Evolutionary conservation across 1,140 invertebrate genomes (phyloP), one percentile per base, ranked within the genome.

Genomic region (Doryteuthis pealeii): DNA sequence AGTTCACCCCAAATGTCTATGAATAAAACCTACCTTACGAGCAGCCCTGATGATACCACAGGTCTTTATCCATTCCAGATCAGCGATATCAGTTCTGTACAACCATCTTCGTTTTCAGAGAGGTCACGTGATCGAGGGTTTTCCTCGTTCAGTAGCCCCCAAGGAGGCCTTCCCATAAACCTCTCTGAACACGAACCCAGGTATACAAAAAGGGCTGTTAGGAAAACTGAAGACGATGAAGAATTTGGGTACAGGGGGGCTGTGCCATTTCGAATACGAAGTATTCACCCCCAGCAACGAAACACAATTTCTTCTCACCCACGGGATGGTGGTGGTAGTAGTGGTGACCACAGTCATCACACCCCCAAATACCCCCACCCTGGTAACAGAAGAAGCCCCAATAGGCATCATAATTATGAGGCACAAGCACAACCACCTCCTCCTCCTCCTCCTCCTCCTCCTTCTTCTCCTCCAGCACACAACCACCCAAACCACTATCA

Each of bases 11-110:
- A 14, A 18, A 26, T 18, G 15, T 33, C 66, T 8, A 32, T 33
- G 32, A 31, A 33, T 22, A 68, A 77, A 62, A 82, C 81, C 14
- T 83, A 80, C 73, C 76, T 83, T 8, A 82, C 78, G 49, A 79
- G 76, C 33, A 79, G 77, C 69, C 77, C 78, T 14, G 65, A 74
- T 32, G 67, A 71, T n/a, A 65, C 67, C 0, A 73, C 31, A 12
- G 45, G 66, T 28, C 68, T 32, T 58, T 74, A 73, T 40, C 78
- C 78, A 22, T 82, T 82, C 58, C 72, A 73, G 35, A 62, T 80
- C 12, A 76, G 79, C 67, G 83, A 86, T 75, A 82, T 86, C 74
- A 85, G 84, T 73, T 86, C 85, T 22, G 85, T 86, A 33, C 71
- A 82, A 65, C 83, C 81, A 32, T 81, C 82, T 8, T 76, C 78